Conservation (phyloP, 2,888 invertebrate genomes). For the Heliconius ethilla region DNA sequence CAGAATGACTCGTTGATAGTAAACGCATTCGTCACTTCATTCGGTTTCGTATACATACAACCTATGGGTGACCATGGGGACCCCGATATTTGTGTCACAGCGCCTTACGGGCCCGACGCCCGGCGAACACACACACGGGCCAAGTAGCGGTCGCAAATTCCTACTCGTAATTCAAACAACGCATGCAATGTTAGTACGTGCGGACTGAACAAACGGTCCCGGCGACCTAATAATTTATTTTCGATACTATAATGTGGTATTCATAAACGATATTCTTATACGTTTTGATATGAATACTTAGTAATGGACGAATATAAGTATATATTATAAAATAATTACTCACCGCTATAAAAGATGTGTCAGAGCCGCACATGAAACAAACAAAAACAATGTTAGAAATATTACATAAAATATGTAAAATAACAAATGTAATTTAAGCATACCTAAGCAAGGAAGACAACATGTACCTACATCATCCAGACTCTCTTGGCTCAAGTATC, state of each 20-base stretch:
- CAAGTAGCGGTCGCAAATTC: slow-evolving; percentile 81
- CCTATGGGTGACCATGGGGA: slow-evolving; percentile 66
- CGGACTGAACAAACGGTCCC: slow-evolving; percentile 70
- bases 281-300: slow-evolving; percentile 35
- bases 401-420: slow-evolving; percentile 2
- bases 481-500: slow-evolving; percentile 68
- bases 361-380: slow-evolving; percentile 76
- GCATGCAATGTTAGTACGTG: slow-evolving; percentile 71
- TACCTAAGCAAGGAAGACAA: slow-evolving; percentile 74
- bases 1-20: slow-evolving; percentile 64
- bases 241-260: slow-evolving; percentile 59
- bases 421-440: slow-evolving; percentile 28
- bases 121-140: slow-evolving; percentile 59
- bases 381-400: slow-evolving; percentile 41
- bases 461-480: slow-evolving; percentile 72
- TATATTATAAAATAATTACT: slow-evolving; percentile 53
- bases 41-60: slow-evolving; percentile 58
- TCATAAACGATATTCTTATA: slow-evolving; percentile 48
- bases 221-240: slow-evolving; percentile 73
- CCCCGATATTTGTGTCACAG: slow-evolving; percentile 73
- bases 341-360: slow-evolving; percentile 64
- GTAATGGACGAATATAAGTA: slow-evolving; percentile 25
- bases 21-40: slow-evolving; percentile 70
- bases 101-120: slow-evolving; percentile 52
- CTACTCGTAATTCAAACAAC: slow-evolving; percentile 78